Conservation (phyloP, 1,140 invertebrate species). For the Meteorus sp. region DNA sequence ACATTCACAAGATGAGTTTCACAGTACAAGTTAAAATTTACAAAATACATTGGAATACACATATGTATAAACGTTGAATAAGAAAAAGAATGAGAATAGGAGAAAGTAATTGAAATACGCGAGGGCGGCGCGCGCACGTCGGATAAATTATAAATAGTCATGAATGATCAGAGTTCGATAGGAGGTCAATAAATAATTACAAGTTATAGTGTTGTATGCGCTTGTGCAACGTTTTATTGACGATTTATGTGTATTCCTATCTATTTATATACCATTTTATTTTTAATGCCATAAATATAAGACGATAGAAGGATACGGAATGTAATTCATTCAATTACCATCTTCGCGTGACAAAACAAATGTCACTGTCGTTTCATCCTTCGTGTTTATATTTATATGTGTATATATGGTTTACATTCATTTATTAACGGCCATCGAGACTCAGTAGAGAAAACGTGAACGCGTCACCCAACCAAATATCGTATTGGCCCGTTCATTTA, state of each 20-base stretch:
- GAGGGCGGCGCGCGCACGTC: background rate
- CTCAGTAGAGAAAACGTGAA: background rate
- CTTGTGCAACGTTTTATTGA: background rate
- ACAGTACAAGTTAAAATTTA: too few relatives aligned
- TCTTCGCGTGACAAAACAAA: background rate
- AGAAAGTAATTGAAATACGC: constrained; percentile 1
- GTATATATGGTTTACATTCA: too few relatives aligned
- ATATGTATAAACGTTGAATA: background rate
- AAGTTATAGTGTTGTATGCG: too few relatives aligned
- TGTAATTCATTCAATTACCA: background rate
- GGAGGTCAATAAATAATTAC: background rate
- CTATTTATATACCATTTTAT: background rate
- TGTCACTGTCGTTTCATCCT: background rate
- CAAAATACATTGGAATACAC: too few relatives aligned
- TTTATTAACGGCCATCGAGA: background rate
- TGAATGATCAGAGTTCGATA: background rate
- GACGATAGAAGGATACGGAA: background rate
- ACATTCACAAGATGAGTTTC: too few relatives aligned
- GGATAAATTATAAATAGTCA: background rate
- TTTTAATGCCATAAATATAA: too few relatives aligned
- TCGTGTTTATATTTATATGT: too few relatives aligned
- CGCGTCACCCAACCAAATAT: constrained; percentile 20
- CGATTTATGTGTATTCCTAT: background rate
- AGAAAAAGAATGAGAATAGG: background rate
- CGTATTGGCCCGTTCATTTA: constrained; percentile 11